Evolutionary conservation across 2,797 vertebrate species (phyloP).

Genomic region (Austrolebias charrua): DNA sequence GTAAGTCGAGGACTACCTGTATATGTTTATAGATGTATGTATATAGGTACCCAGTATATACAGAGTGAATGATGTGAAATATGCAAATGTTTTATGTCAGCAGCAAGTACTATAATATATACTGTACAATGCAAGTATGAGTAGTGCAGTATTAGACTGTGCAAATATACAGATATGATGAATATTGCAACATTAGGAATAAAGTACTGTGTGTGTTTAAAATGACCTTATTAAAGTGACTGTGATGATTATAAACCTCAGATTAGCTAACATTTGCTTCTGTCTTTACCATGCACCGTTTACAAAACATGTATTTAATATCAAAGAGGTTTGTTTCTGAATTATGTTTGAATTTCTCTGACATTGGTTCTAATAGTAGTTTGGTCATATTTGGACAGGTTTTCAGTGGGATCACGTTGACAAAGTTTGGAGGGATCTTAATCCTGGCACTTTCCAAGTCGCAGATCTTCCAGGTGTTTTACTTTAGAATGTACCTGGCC

Average conservation of each 20-base stretch:
- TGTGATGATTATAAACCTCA: neutral
- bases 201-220: no score
- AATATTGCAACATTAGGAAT: no score
- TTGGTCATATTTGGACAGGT: slow-evolving; percentile 77
- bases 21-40: no score
- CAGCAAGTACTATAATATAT: no score
- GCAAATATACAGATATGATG: no score
- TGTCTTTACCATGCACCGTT: neutral
- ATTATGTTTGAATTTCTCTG: neutral
- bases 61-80: no score
- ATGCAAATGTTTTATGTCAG: no score
- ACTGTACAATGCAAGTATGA: no score
- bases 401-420: slow-evolving; percentile 97
- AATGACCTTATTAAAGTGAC: no score
- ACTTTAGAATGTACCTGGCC: slow-evolving; percentile 97
- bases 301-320: neutral
- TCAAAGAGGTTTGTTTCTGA: neutral
- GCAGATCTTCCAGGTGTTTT: slow-evolving; percentile 97
- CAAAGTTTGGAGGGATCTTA: slow-evolving; percentile 95
- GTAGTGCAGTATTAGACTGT: no score
- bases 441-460: slow-evolving; percentile 96
- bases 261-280: neutral
- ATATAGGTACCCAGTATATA: no score
- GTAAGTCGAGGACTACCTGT: no score
- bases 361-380: neutral